Base-by-base conservation (phyloP, 2,113 vertebrate species). In the Hystrix brachyura region DNA sequence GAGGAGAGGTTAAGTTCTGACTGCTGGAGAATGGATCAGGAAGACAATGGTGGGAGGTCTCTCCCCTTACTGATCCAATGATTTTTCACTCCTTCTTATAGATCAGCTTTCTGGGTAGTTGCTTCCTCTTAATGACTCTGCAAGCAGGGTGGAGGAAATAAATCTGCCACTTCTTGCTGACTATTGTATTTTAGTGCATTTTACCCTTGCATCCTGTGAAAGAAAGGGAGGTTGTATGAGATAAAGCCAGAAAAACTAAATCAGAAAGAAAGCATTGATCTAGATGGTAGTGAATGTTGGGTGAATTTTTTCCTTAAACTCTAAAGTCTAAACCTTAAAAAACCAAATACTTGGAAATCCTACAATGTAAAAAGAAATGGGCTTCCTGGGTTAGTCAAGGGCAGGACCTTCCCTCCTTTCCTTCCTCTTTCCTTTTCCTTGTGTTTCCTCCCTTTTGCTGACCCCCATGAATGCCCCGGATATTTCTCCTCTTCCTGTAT, bases 81-180 rank as follows among this genome's bases (percentile, higher is more conserved):
- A 59, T 62, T 12, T 87, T 96, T 96, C 23, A 25, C 15, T 55
- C 21, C 55, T 80, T 64, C 53, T 46, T 55, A 76, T 29, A 65
- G 80, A 67, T 96, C 64, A 53, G 60, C 57, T 95, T 10, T 81
- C 55, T 14, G 43, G n/a, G 38, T 15, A 91, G 34, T 74, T 83
- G 91, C 81, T 91, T 95, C 94, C 93, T 92, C 62, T 74, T 83
- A 69, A 59, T 89, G 67, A 62, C 60, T 97, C 86, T 94, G 51
- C 12, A 89, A 91, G 86, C 48, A 51, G 38, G 38, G n/a, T 29
- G 55, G 34, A 93, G 32, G 82, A 93, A 80, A 85, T 85, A 94
- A 91, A 89, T 96, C 79, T 71, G 57, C 15, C 82, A 46, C 48
- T 97, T 96, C 53, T 80, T 86, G 85, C 79, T 94, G 78, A 97